Conservation (phyloP, 2,888 invertebrate species). For the Netelia virgata region DNA sequence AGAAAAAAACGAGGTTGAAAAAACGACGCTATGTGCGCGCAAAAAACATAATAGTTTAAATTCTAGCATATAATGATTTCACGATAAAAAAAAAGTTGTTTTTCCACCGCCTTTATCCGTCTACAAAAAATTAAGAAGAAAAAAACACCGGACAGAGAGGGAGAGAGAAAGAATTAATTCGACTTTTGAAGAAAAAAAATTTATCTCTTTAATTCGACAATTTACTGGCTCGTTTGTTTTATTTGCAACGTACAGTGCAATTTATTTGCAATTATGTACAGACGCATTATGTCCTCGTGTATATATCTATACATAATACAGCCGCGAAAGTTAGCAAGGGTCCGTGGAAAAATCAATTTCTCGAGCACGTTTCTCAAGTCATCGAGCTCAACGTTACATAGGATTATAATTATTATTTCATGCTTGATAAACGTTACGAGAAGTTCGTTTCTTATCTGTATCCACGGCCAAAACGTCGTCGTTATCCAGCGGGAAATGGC, state of each 20-base stretch:
- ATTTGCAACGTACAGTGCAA: background rate
- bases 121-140: background rate
- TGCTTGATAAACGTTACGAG: slow-evolving; percentile 41
- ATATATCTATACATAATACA: background rate
- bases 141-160: background rate
- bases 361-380: slow-evolving; percentile 29
- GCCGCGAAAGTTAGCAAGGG: slow-evolving; percentile 34
- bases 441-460: slow-evolving; percentile 48
- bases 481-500: slow-evolving; percentile 46
- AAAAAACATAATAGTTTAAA: background rate
- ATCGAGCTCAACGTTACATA: background rate
- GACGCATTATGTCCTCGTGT: too few species aligned
- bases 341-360: slow-evolving; percentile 41
- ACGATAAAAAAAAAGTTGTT: background rate
- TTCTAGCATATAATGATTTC: background rate
- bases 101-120: background rate
- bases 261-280: background rate
- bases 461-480: slow-evolving; percentile 22
- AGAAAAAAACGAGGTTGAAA: background rate
- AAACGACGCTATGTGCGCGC: background rate
- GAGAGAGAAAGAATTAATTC: background rate
- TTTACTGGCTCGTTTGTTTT: background rate
- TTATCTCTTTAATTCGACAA: background rate
- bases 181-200: background rate
- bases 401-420: slow-evolving; percentile 45